Conservation (phyloP, 2,797 vertebrate genomes). For the Rhinatrema bivittatum region DNA sequence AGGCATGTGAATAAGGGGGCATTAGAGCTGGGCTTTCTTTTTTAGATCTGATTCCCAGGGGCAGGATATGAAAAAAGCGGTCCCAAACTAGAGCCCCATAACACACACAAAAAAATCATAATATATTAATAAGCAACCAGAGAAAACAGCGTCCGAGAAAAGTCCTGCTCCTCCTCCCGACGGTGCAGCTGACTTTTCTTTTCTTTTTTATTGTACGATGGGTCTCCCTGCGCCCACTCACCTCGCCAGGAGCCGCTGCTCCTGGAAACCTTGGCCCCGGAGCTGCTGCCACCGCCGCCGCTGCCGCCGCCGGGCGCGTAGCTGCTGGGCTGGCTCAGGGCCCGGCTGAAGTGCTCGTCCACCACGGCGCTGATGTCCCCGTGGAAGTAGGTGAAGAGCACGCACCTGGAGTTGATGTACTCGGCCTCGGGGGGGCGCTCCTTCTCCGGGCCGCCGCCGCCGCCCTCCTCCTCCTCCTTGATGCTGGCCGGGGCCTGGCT, state of each 20-base stretch:
- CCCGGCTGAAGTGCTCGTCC: conserved; percentile 94
- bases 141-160: no score
- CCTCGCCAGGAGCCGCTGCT: conserved; percentile 68
- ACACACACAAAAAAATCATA: no score
- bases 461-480: conserved; percentile 94
- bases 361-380: conserved; percentile 95
- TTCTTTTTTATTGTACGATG: no score
- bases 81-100: no score
- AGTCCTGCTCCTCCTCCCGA: no score
- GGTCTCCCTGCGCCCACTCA: no score
- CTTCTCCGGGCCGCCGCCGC: conserved; percentile 79
- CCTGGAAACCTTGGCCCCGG: conserved; percentile 68
- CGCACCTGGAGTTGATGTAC: conserved; percentile 89
- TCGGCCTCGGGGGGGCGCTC: conserved; percentile 88
- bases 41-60: no score
- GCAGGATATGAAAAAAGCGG: no score
- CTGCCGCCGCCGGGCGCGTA: conserved; percentile 55
- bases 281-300: conserved; percentile 47
- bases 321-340: conserved; percentile 80
- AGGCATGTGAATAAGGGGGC: no score
- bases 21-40: no score
- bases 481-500: conserved; percentile 61
- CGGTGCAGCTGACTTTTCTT: no score
- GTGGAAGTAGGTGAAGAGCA: conserved; percentile 96
- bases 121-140: no score